Base-by-base conservation (phyloP, 2,888 invertebrate genomes). In the Gibbula magus region DNA sequence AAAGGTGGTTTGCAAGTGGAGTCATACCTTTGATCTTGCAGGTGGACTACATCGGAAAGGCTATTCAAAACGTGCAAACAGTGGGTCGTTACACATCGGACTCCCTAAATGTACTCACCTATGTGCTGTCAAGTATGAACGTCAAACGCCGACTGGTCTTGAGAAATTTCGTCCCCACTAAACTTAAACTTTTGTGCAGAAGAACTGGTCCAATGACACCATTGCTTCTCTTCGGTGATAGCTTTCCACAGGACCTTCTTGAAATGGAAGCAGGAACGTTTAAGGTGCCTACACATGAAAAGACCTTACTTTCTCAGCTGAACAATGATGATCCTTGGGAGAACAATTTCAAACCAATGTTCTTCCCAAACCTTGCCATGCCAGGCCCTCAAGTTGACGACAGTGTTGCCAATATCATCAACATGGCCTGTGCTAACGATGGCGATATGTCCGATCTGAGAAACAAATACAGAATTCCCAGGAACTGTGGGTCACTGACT, bases 341-440 rank as follows among this genome's bases (percentile, higher is more conserved):
- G 13, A 13, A 25, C 18, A 18, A 61, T 61, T 70, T 35, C 70
- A 70, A 70, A 35, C n/a, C 35, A 10, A 70, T 20, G 20, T 70
- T 70, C 25, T 70, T 29, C n/a, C 35, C 70, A 35, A 35, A 16
- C 20, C 70, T 70, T 39, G 70, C 39, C 18, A 20, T 70, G 5
- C 3, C 35, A 16, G 32, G 35, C 3, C 39, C 70, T 35, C 35
- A 35, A n/a, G 70, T 35, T 70, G 70, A 70, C 35, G 70, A 20
- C 39, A 70, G 35, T 39, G 70, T 70, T 20, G 70, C 70, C 13
- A 35, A 35, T 39, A 70, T 70, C 35, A 32, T 70, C 3, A 70
- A 70, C 35, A 70, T 70, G 70, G 70, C 70, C 13, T 70, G 70
- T n/a, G 70, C 70, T 35, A 70, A 70, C 20, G 70, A 70, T 39